phyloP scores from a whole-genome alignment of 2,113 vertebrate species.

The Chauna torquata region DNA sequence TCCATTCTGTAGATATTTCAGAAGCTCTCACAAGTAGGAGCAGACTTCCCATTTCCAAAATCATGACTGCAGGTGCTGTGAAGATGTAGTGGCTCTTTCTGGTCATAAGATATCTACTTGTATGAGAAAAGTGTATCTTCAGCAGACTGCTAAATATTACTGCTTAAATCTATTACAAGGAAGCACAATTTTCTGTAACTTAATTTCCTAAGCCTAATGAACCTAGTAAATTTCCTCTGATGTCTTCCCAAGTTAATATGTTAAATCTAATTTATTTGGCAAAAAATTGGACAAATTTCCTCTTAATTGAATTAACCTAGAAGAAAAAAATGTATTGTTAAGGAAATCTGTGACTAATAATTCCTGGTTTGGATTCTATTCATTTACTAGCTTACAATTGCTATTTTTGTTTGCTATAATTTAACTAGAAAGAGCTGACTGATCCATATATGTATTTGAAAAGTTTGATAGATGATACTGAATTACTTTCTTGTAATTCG shows the following conservation, averaged over 20 bases:
- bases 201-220: slow-evolving; percentile 85
- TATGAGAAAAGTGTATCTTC: slow-evolving; percentile 73
- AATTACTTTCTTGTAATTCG: not conserved
- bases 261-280: slow-evolving; percentile 80
- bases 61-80: not conserved
- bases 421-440: slow-evolving; percentile 10
- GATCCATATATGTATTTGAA: not conserved
- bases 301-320: slow-evolving; percentile 77
- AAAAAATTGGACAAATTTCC: slow-evolving; percentile 72
- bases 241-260: slow-evolving; percentile 80
- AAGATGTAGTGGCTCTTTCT: slow-evolving; percentile 11
- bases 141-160: slow-evolving; percentile 74
- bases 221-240: slow-evolving; percentile 81
- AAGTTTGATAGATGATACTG: slow-evolving; percentile 4
- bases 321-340: slow-evolving; percentile 69
- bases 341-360: slow-evolving; percentile 72
- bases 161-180: slow-evolving; percentile 78
- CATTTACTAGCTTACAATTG: not conserved
- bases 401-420: not conserved
- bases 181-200: slow-evolving; percentile 79
- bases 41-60: not conserved
- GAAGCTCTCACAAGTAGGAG: not conserved
- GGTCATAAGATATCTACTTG: slow-evolving; percentile 55
- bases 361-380: slow-evolving; percentile 42
- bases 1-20: not conserved